Evolutionary conservation across 1,140 invertebrate genomes (phyloP).

Genomic region (Drosophila melanica): DNA sequence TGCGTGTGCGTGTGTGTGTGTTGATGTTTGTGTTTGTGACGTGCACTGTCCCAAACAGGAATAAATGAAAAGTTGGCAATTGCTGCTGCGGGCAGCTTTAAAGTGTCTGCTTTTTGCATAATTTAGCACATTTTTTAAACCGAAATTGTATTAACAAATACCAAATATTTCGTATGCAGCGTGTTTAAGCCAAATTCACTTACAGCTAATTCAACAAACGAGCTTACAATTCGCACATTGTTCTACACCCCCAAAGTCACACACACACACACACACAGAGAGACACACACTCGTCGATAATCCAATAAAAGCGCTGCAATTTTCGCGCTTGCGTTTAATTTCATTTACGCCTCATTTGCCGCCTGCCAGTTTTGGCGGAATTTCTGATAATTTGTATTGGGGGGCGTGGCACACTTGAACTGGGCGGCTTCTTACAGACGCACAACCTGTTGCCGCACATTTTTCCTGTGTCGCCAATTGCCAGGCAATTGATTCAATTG

Average conservation of each 20-base stretch:
- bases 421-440: neutral
- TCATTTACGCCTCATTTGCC: conserved; percentile 78
- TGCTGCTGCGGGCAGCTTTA: conserved; percentile 67
- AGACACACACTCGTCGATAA: conserved; percentile 53
- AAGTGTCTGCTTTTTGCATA: conserved; percentile 45
- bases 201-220: conserved; percentile 70
- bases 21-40: conserved; percentile 47
- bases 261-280: conserved; percentile 2
- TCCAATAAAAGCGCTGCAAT: conserved; percentile 73
- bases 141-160: conserved; percentile 39
- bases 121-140: conserved; percentile 3
- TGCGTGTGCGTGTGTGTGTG: conserved; percentile 18
- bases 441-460: conserved; percentile 48
- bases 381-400: conserved; percentile 15
- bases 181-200: conserved; percentile 43
- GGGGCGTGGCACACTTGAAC: neutral
- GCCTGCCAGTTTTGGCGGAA: conserved; percentile 45
- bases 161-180: conserved; percentile 28
- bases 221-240: conserved; percentile 77
- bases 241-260: conserved; percentile 27
- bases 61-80: conserved; percentile 69
- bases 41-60: conserved; percentile 75
- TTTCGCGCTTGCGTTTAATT: conserved; percentile 81
- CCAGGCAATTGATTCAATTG: conserved; percentile 39
- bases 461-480: conserved; percentile 16